phyloP scores from a whole-genome alignment of 1,140 invertebrate genomes.

The Drosophila kurseongensis region DNA sequence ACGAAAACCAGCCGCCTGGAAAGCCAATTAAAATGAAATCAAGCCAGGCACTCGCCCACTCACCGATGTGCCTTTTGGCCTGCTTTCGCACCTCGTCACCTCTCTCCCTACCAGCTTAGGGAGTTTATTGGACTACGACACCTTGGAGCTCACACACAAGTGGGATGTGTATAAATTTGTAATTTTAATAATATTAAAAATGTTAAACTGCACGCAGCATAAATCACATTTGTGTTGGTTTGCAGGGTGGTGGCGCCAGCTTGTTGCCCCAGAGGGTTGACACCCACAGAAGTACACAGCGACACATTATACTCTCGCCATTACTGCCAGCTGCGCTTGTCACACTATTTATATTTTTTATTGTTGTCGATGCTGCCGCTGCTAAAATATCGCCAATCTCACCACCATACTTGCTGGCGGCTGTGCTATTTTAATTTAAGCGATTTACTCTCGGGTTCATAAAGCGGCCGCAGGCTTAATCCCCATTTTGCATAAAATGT shows the following conservation, averaged over 20 bases:
- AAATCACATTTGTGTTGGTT: slow-evolving; percentile 64
- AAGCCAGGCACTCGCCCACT: slow-evolving; percentile 20
- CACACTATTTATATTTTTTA: slow-evolving; percentile 80
- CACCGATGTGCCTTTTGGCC: slow-evolving; percentile 5
- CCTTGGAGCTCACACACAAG: slow-evolving; percentile 47
- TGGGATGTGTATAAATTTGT: slow-evolving; percentile 65
- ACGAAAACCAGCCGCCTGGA: slow-evolving; percentile 37
- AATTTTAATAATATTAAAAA: slow-evolving; percentile 83
- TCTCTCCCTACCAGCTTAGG: slow-evolving; percentile 20
- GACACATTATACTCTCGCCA: slow-evolving; percentile 64
- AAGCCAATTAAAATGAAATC: slow-evolving; percentile 61
- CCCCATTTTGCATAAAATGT: slow-evolving; percentile 50
- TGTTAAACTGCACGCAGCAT: slow-evolving; percentile 76
- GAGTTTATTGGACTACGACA: slow-evolving; percentile 71
- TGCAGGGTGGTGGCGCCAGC: slow-evolving; percentile 53
- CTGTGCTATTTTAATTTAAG: slow-evolving; percentile 76
- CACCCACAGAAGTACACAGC: slow-evolving; percentile 15
- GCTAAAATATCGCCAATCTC: slow-evolving; percentile 12
- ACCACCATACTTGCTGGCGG: slow-evolving; percentile 8
- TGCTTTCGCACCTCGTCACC: not conserved
- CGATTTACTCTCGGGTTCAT: slow-evolving; percentile 66
- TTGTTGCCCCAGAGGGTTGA: slow-evolving; percentile 65
- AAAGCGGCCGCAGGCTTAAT: slow-evolving; percentile 61
- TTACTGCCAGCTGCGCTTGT: slow-evolving; percentile 73
- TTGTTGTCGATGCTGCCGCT: slow-evolving; percentile 33